A percentile compares a stretch with the other conserved stretches of the same genome.
Conservation (phyloP, 2,888 invertebrate genomes). For the Zelleria hepariella region DNA sequence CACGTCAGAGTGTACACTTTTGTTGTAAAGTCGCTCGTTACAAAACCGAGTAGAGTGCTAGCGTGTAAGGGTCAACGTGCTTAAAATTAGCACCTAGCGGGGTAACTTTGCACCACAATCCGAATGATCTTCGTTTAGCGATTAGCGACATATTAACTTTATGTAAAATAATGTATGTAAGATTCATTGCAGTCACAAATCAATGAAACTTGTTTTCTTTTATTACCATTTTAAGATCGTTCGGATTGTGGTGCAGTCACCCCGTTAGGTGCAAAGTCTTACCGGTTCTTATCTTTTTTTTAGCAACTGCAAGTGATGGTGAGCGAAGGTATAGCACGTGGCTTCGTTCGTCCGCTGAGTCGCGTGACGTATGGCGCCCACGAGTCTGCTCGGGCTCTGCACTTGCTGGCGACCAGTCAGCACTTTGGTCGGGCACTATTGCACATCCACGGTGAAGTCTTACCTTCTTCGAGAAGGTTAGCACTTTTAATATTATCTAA, state of each 20-base stretch:
- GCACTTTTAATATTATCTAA: neutral
- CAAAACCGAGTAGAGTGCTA: too few species aligned
- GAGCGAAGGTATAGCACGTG: conserved; percentile 5
- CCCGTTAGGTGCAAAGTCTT: conserved; percentile 36
- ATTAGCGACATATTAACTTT: too few species aligned
- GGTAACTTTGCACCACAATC: too few species aligned
- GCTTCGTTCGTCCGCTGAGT: conserved; percentile 7
- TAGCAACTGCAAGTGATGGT: conserved; percentile 6
- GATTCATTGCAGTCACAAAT: too few species aligned
- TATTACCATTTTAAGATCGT: conserved; percentile 20
- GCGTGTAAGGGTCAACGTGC: too few species aligned
- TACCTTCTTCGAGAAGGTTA: neutral
- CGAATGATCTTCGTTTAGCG: too few species aligned
- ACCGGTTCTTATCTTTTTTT: conserved; percentile 30
- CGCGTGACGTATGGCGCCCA: conserved; percentile 1
- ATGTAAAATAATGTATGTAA: neutral
- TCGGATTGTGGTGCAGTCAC: too few species aligned
- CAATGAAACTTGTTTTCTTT: neutral
- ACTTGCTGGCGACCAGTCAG: conserved; percentile 1
- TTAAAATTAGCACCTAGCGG: too few species aligned
- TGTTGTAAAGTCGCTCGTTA: too few species aligned
- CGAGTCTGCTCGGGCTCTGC: conserved; percentile 3
- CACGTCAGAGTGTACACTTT: too few species aligned
- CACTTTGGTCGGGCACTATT: conserved; percentile 5
- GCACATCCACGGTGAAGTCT: neutral